A percentile compares a stretch with the other conserved stretches of the same genome.
Conservation (phyloP, 1,140 invertebrate genomes). For the Grapholita molesta region DNA sequence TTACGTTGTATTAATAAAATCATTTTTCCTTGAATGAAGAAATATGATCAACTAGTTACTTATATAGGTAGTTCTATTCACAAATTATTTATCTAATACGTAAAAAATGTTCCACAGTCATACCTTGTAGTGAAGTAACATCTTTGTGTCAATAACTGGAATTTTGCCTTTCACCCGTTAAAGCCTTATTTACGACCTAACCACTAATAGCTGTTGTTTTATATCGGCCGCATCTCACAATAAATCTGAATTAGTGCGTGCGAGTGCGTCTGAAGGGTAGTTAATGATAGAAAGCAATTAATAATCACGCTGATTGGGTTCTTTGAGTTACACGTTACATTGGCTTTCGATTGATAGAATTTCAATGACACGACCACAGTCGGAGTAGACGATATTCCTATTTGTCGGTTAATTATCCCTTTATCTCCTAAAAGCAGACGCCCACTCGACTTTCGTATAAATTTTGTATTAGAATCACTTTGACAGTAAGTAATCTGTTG, state of each 20-base stretch:
- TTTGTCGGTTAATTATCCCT: background rate
- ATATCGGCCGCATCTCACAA: background rate
- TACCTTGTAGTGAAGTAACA: background rate
- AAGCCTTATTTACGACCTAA: background rate
- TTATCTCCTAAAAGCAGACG: background rate
- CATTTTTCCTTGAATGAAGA: too few species aligned
- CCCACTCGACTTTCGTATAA: background rate
- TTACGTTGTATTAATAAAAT: too few species aligned
- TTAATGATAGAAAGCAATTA: constrained; percentile 9
- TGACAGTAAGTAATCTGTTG: background rate
- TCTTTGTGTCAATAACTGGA: background rate
- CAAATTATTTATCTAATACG: background rate
- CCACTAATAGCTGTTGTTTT: background rate
- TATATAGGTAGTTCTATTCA: too few species aligned
- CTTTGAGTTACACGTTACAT: background rate
- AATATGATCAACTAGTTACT: too few species aligned
- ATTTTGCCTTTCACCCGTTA: background rate
- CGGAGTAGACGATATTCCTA: background rate
- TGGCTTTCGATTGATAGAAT: background rate
- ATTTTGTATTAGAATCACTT: background rate
- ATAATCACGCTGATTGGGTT: constrained; percentile 9
- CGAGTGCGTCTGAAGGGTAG: background rate
- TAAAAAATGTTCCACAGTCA: background rate
- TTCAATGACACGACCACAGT: background rate
- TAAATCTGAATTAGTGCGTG: constrained; percentile 16